These are phyloP conservation scores for Sialia sialis DNA, from an alignment of 2,113 vertebrate species.

Conservation along the genomic window DNA sequence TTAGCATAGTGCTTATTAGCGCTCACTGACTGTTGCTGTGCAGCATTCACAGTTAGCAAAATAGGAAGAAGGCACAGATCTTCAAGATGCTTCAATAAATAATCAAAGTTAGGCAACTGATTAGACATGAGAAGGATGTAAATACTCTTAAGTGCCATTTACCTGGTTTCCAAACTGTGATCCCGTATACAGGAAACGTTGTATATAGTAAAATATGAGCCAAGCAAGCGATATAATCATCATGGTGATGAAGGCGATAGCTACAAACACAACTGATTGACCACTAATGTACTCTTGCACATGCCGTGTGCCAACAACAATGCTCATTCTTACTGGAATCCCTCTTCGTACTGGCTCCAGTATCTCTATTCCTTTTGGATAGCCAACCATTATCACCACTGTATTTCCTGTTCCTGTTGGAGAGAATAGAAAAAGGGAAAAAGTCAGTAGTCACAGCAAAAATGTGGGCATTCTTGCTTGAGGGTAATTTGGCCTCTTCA, in stretches of 20 bases:
- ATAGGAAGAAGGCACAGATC: not conserved
- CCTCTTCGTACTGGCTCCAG: conserved; percentile 74
- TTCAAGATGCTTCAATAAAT: not conserved
- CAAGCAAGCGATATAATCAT: conserved; percentile 81
- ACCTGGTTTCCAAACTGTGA: conserved; percentile 81
- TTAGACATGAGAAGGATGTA: not conserved
- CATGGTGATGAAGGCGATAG: conserved; percentile 81
- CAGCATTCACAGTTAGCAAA: not conserved
- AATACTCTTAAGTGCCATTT: not conserved
- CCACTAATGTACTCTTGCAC: conserved; percentile 75
- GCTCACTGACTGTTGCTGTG: not conserved
- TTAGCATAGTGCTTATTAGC: not conserved
- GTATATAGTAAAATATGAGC: conserved; percentile 82
- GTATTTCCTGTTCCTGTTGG: conserved; percentile 74
- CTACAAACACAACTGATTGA: conserved; percentile 80
- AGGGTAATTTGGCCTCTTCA: not conserved
- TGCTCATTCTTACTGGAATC: conserved; percentile 74
- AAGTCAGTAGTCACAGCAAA: not conserved
- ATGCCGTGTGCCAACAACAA: conserved; percentile 71
- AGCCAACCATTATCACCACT: conserved; percentile 81
- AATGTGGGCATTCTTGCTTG: not conserved
- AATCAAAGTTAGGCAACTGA: not conserved
- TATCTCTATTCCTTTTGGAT: conserved; percentile 79
- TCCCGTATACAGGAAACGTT: conserved; percentile 78
- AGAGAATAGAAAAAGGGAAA: not conserved